Evolutionary conservation across 92 coral and sea anemone species (phyloP).

Genomic region (Pocillopora grandis): DNA sequence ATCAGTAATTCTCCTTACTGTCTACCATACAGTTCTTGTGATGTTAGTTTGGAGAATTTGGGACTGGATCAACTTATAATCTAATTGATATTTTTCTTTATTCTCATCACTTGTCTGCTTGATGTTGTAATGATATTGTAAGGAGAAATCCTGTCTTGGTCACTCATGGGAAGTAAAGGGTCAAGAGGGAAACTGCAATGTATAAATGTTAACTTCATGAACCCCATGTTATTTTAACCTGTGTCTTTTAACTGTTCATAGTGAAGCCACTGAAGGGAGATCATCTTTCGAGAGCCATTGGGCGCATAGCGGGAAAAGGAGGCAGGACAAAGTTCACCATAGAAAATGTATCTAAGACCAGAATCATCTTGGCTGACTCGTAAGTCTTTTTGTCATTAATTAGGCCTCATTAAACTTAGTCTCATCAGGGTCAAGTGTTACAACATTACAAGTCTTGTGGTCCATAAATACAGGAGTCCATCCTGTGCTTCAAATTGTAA

Average conservation of each 20-base stretch:
- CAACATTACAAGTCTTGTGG: neutral
- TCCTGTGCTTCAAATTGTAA: neutral
- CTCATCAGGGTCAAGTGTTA: neutral
- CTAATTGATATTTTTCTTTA: no score
- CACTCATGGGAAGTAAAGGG: no score
- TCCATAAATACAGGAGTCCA: no score
- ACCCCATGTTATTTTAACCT: no score
- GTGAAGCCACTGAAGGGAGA: constrained; percentile 97
- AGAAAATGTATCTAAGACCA: constrained; percentile 98
- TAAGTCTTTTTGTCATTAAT: constrained; percentile 50
- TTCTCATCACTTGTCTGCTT: no score
- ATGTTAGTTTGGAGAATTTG: no score
- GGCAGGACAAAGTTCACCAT: constrained; percentile 96
- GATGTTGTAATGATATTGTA: no score
- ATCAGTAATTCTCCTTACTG: no score
- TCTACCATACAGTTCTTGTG: no score
- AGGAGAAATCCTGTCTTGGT: no score
- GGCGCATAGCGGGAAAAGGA: constrained; percentile 96
- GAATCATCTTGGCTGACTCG: constrained; percentile 97
- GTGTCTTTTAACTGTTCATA: constrained; percentile 7
- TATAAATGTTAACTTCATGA: neutral
- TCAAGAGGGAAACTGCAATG: no score
- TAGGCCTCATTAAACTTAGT: neutral
- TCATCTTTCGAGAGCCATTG: constrained; percentile 97
- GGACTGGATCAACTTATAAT: no score